Percentiles rank a stretch among this genome's conserved stretches.
Conservation (phyloP, 1,140 invertebrate species). For the Dinoponera quadriceps region DNA sequence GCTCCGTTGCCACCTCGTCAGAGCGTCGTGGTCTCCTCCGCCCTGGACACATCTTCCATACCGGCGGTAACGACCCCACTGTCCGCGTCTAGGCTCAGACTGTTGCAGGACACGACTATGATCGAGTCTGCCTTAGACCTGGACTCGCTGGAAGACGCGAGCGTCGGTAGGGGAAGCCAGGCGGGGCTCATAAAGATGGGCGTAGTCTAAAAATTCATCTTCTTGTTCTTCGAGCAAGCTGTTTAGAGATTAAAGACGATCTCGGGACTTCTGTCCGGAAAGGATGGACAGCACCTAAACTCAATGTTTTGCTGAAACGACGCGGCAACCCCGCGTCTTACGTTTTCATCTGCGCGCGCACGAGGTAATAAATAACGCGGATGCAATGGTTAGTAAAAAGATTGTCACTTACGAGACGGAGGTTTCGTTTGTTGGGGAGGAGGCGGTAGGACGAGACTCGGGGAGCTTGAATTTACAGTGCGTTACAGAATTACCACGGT, state of each 20-base stretch:
- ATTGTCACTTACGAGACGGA: conserved; percentile 1
- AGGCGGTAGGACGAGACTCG: background rate
- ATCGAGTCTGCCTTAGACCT: conserved; percentile 94
- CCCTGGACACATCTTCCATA: conserved; percentile 77
- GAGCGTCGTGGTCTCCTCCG: conserved; percentile 79
- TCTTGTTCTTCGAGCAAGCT: conserved; percentile 40
- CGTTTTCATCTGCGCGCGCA: background rate
- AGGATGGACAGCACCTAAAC: conserved; percentile 57
- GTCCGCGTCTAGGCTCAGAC: conserved; percentile 88
- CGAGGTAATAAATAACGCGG: conserved; percentile 2
- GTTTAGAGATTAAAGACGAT: conserved; percentile 42
- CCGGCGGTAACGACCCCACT: conserved; percentile 81
- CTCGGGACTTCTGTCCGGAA: conserved; percentile 24
- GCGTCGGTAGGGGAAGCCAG: conserved; percentile 86
- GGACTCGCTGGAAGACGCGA: conserved; percentile 91
- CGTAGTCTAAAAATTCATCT: conserved; percentile 76
- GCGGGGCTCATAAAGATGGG: conserved; percentile 86
- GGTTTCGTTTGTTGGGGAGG: background rate
- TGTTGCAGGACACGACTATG: conserved; percentile 94
- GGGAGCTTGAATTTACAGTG: too few species aligned
- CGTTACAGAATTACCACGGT: too few species aligned
- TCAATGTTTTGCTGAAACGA: conserved; percentile 17
- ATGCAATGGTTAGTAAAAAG: background rate
- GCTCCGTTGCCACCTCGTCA: conserved; percentile 81
- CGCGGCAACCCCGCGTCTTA: conserved; percentile 3